Evolutionary conservation across 2,888 invertebrate species (phyloP), one percentile per base, ranked within the genome.

Genomic region (Xylota segnis): DNA sequence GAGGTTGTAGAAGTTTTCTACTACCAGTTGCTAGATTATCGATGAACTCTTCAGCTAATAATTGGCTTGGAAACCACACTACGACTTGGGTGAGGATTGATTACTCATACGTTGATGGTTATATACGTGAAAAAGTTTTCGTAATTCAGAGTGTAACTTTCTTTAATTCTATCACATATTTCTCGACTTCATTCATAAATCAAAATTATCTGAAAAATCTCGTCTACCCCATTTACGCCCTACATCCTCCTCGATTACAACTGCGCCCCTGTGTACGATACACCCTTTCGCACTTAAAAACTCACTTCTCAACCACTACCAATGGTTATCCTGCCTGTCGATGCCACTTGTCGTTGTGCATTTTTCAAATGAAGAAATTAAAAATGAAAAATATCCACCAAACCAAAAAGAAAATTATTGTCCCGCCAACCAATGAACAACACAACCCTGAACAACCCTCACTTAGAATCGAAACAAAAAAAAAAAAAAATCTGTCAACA

Each of bases 401-500:
- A 63, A 23, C 43, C 16, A 32, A 37, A 45, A 68, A 72, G 59
- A 54, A 74, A 78, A 74, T 37, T 27, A 70, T 56, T 71, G 50
- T n/a, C 16, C 40, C 37, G 18, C 29, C 37, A 50, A 43, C 83
- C 66, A 83, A 68, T 70, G 68, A 52, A 47, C 50, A 63, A 52
- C 7, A 43, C 9, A 9, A 34, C 47, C 59, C 50, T 7, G 12
- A 78, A 65, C 32, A 56, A 75, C 75, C 83, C 68, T 79, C 45
- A 52, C 66, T 63, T 75, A 43, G 63, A 63, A 32, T 34, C 27
- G 37, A 54, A n/a, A n/a, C n/a, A n/a, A n/a, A n/a, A n/a, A n/a
- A n/a, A n/a, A n/a, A n/a, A n/a, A 37, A 78, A 76, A 76, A 71
- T 75, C 18, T 66, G 58, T 76, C 79, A 76, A 65, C 65, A 18